A percentile compares a stretch with the other conserved stretches of the same genome.
Evolutionary conservation across 2,888 invertebrate genomes (phyloP).

Genomic region (Timandra comae): DNA sequence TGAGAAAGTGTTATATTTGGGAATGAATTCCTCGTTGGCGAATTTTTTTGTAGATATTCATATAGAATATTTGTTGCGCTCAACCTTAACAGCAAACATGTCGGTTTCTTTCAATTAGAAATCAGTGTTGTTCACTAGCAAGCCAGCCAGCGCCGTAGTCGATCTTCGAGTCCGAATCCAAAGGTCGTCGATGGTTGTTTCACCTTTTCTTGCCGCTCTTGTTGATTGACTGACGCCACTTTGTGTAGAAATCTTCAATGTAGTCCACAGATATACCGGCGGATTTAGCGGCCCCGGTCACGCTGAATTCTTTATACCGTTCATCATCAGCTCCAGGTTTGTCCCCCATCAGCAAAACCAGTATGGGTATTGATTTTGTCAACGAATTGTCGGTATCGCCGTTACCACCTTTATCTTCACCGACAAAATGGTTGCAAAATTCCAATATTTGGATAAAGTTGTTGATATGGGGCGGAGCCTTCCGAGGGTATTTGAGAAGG

Average conservation of each 20-base stretch:
- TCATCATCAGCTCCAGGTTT: slow-evolving; percentile 63
- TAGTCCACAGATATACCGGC: slow-evolving; percentile 89
- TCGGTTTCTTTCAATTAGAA: slow-evolving; percentile 4
- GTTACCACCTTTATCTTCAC: slow-evolving; percentile 56
- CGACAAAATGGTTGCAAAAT: slow-evolving; percentile 86
- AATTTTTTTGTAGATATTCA: slow-evolving; percentile 8
- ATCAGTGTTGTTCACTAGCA: neutral
- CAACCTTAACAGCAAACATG: slow-evolving; percentile 14
- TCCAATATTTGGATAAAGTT: slow-evolving; percentile 88
- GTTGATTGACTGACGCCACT: slow-evolving; percentile 85
- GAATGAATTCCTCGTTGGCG: slow-evolving; percentile 7
- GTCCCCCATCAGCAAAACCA: slow-evolving; percentile 86
- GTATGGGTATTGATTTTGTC: slow-evolving; percentile 74
- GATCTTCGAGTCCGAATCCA: slow-evolving; percentile 42
- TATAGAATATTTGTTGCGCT: slow-evolving; percentile 10
- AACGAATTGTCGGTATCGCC: slow-evolving; percentile 49
- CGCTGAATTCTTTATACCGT: slow-evolving; percentile 81
- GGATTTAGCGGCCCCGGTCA: slow-evolving; percentile 85
- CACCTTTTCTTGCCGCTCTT: slow-evolving; percentile 70
- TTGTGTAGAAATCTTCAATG: slow-evolving; percentile 88
- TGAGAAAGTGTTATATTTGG: slow-evolving; percentile 1
- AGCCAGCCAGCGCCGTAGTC: slow-evolving; percentile 14
- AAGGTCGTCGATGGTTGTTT: slow-evolving; percentile 30
- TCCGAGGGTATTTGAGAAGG: slow-evolving; percentile 66
- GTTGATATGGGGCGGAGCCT: slow-evolving; percentile 72